A percentile compares a stretch with the other conserved stretches of the same genome.
Conservation (phyloP, 2,797 vertebrate genomes). For the Sebastes itinus region DNA sequence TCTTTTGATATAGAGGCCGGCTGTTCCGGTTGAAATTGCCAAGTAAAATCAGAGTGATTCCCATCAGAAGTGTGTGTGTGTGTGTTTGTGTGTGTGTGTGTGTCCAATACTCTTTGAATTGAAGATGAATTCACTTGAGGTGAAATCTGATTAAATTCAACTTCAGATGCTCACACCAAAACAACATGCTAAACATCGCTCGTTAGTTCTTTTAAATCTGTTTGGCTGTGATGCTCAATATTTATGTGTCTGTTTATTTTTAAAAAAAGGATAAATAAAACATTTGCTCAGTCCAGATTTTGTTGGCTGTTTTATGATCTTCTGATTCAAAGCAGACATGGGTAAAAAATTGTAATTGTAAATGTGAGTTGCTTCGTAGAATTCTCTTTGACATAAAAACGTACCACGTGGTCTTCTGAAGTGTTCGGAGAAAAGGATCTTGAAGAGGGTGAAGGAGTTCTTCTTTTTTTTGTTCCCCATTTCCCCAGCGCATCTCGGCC, state of each 20-base stretch:
- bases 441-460: slow-evolving; percentile 2
- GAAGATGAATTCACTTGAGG: slow-evolving; percentile 34
- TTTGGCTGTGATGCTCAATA: not conserved
- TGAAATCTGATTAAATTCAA: slow-evolving; percentile 28
- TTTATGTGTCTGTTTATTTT: not conserved
- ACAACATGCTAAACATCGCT: not conserved
- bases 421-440: not conserved
- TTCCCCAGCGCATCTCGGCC: not conserved
- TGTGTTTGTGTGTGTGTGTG: slow-evolving; percentile 13
- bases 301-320: not conserved
- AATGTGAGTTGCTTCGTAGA: not conserved
- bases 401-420: not conserved
- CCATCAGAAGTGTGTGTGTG: slow-evolving; percentile 26
- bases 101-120: slow-evolving; percentile 16
- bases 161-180: slow-evolving; percentile 14
- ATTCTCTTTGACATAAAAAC: not conserved
- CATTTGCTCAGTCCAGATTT: not conserved
- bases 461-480: not conserved
- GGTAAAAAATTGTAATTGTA: not conserved
- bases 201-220: slow-evolving; percentile 2
- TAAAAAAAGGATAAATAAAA: not conserved
- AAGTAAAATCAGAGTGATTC: slow-evolving; percentile 24
- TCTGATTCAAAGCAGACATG: slow-evolving; percentile 8
- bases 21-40: slow-evolving; percentile 20
- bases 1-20: slow-evolving; percentile 42